A percentile compares a stretch with the other conserved stretches of the same genome.
phyloP scores from a whole-genome alignment of 2,888 invertebrate genomes.

The Strigamia maritima region DNA sequence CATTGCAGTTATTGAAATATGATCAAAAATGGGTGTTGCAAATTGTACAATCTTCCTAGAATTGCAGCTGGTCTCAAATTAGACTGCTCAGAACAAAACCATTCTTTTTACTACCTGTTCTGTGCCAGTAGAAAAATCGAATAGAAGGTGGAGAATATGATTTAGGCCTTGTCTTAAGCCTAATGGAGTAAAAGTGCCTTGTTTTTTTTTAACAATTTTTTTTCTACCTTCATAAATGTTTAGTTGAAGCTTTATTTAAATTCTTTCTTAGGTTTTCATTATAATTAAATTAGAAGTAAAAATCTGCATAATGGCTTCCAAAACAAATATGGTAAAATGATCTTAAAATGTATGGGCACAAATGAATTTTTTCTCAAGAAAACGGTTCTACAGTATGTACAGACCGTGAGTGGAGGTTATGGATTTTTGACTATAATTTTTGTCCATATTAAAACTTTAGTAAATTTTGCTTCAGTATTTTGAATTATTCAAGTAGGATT shows the following conservation, averaged over 20 bases:
- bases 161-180: constrained; percentile 17
- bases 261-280: constrained; percentile 12
- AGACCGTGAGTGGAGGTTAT: neutral
- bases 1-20: neutral
- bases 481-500: too few relatives aligned
- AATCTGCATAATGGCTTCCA: constrained; percentile 22
- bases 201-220: neutral
- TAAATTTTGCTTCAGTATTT: too few relatives aligned
- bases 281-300: neutral
- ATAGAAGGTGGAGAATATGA: constrained; percentile 26
- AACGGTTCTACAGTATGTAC: neutral
- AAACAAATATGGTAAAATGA: constrained; percentile 22
- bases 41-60: neutral
- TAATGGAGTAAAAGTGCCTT: constrained; percentile 29
- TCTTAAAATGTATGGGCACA: neutral
- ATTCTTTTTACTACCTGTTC: constrained; percentile 29
- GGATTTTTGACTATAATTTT: neutral
- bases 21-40: constrained; percentile 12
- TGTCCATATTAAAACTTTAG: too few relatives aligned
- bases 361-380: neutral
- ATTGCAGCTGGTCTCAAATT: constrained; percentile 27
- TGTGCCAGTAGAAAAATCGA: constrained; percentile 16
- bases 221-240: neutral
- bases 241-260: neutral
- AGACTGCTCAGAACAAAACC: constrained; percentile 20